Conservation (phyloP, 2,113 vertebrate genomes). For the Elephas maximus region DNA sequence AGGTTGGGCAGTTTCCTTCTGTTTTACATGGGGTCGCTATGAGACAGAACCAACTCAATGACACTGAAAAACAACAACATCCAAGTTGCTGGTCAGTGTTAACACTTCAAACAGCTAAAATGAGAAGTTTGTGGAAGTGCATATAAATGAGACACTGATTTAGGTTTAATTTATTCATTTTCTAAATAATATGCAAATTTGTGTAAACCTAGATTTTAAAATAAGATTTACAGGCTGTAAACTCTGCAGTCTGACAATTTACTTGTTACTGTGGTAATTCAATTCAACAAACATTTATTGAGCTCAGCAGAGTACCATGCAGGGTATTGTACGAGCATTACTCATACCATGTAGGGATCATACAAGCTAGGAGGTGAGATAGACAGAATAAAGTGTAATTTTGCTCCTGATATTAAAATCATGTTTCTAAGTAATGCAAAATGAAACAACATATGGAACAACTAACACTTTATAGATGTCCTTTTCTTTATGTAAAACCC, state of each 20-base stretch:
- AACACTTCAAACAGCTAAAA: conserved; percentile 28
- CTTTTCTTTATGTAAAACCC: background rate
- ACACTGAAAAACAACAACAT: too few species aligned
- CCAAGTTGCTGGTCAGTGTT: background rate
- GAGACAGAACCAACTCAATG: too few species aligned
- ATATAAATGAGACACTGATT: conserved; percentile 64
- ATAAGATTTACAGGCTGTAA: conserved; percentile 74
- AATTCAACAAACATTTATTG: conserved; percentile 77
- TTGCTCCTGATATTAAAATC: background rate
- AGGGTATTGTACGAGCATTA: conserved; percentile 41
- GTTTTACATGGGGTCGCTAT: too few species aligned
- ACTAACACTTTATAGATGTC: background rate
- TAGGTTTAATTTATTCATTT: conserved; percentile 76
- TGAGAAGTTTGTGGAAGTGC: conserved; percentile 13
- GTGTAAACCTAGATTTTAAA: conserved; percentile 77
- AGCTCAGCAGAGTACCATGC: conserved; percentile 53
- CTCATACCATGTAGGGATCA: background rate
- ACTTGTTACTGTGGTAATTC: conserved; percentile 75
- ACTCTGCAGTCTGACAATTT: conserved; percentile 71
- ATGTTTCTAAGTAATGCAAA: conserved; percentile 31
- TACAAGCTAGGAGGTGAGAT: background rate
- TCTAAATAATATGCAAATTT: conserved; percentile 75
- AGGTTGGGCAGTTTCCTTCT: too few species aligned
- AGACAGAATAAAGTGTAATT: background rate
- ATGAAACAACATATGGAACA: background rate